phyloP scores from a whole-genome alignment of 2,888 invertebrate genomes.

The Timema cristinae region DNA sequence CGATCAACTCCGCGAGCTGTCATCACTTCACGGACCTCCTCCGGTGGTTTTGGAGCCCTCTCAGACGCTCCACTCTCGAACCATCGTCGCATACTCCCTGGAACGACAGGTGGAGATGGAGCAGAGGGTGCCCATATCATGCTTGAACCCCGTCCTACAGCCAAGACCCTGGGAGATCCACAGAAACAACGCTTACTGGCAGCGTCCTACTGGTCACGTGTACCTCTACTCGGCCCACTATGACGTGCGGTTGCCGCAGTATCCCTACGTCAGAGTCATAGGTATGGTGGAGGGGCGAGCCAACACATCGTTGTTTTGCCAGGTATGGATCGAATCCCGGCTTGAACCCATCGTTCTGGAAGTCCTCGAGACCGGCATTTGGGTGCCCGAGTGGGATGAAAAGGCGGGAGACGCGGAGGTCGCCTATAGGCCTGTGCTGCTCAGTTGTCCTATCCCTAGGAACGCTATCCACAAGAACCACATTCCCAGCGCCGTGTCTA shows the following conservation, averaged over 20 bases:
- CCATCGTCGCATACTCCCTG: conserved; percentile 59
- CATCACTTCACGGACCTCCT: neutral
- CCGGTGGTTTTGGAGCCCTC: neutral
- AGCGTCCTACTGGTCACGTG: conserved; percentile 45
- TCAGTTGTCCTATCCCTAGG: conserved; percentile 60
- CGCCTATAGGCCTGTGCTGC: conserved; percentile 52
- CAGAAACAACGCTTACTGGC: conserved; percentile 43
- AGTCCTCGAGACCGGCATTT: conserved; percentile 57
- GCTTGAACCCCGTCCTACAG: conserved; percentile 36
- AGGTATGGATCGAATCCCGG: conserved; percentile 49
- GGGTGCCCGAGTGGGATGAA: conserved; percentile 59
- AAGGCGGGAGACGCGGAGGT: conserved; percentile 37
- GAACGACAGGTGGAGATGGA: conserved; percentile 53
- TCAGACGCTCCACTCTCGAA: conserved; percentile 34
- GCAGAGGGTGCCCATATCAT: conserved; percentile 45
- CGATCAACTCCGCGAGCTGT: too few species aligned
- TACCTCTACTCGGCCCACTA: conserved; percentile 54
- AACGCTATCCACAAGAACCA: conserved; percentile 38
- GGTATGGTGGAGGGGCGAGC: conserved; percentile 41
- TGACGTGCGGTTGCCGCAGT: conserved; percentile 46
- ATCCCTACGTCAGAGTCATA: conserved; percentile 39
- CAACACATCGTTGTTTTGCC: conserved; percentile 52
- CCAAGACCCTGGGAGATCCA: conserved; percentile 19
- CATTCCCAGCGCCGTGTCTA: conserved; percentile 46
- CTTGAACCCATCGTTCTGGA: conserved; percentile 51